Percentiles rank a stretch among this genome's conserved stretches.
These are phyloP conservation scores for Neopipo cinnamomea DNA, from an alignment of 2,113 vertebrate species.

Conservation along the genomic window DNA sequence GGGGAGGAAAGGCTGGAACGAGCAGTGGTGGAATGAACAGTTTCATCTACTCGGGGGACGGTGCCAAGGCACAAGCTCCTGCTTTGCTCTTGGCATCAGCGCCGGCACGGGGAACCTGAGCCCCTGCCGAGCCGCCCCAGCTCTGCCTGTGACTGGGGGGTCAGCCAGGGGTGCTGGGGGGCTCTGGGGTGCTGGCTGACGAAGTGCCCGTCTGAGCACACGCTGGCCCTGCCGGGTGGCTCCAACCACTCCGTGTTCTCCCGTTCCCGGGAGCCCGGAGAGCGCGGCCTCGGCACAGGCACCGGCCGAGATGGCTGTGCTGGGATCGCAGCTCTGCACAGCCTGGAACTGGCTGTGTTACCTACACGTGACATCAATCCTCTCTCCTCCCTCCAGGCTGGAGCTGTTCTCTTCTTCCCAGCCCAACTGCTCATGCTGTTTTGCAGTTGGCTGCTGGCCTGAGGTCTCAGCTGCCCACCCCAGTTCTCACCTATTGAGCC, in stretches of 20 bases:
- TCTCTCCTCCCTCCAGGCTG: not conserved
- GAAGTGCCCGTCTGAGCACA: not conserved
- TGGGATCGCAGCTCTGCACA: not conserved
- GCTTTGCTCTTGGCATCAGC: accelerated
- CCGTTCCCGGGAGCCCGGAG: not conserved
- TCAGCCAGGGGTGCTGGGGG: accelerated
- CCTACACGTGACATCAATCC: not conserved
- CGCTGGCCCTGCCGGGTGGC: accelerated
- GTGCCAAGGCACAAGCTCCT: not conserved
- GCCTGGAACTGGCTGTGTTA: not conserved
- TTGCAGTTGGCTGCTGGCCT: not conserved
- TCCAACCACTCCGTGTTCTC: not conserved
- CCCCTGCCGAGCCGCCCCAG: not conserved
- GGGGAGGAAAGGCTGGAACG: not conserved
- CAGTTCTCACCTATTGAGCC: not conserved
- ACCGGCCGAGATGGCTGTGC: accelerated
- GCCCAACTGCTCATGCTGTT: not conserved
- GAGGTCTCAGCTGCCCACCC: not conserved
- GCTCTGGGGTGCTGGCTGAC: not conserved
- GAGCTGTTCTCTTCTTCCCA: not conserved
- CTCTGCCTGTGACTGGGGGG: accelerated
- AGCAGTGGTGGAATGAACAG: not conserved
- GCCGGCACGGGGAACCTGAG: accelerated
- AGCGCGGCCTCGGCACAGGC: not conserved
- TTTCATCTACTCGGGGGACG: not conserved